Evolutionary conservation across 2,797 vertebrate genomes (phyloP).

Genomic region (Parotocinclus haroldoi): DNA sequence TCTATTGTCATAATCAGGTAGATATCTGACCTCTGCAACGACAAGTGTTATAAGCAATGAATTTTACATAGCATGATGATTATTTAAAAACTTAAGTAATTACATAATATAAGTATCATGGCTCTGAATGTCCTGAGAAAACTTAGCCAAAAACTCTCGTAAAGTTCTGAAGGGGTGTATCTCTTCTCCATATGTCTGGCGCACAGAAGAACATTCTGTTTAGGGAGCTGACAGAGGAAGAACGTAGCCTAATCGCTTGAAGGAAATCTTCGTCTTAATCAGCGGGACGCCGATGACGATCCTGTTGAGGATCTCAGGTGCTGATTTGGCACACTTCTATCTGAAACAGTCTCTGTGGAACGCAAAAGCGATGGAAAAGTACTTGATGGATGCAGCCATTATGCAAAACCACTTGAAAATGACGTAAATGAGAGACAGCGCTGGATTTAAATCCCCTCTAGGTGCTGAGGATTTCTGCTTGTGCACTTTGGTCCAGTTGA

Average conservation of each 20-base stretch:
- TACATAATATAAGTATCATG: no score
- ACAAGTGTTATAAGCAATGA: no score
- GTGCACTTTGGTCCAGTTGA: background rate
- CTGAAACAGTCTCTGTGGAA: background rate
- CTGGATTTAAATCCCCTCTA: constrained; percentile 13
- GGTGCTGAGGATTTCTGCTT: constrained; percentile 17
- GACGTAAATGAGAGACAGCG: background rate
- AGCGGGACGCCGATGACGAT: background rate
- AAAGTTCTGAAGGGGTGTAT: constrained; percentile 44
- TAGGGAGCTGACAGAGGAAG: constrained; percentile 38
- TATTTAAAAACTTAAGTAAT: no score
- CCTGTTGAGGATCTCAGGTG: constrained; percentile 4
- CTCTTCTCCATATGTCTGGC: constrained; percentile 43
- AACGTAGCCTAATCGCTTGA: constrained; percentile 39
- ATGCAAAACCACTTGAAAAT: constrained; percentile 24
- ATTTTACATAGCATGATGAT: no score
- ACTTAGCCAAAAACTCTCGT: background rate
- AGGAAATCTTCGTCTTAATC: constrained; percentile 21
- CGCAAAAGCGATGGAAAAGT: background rate
- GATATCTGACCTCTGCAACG: no score
- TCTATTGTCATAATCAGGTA: no score
- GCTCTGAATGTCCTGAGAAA: no score
- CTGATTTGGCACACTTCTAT: background rate
- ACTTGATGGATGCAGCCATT: constrained; percentile 1
- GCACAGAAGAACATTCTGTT: constrained; percentile 27